A percentile compares a stretch with the other conserved stretches of the same genome.
Evolutionary conservation across 1,140 invertebrate genomes (phyloP).

Genomic region (Littorina saxatilis): DNA sequence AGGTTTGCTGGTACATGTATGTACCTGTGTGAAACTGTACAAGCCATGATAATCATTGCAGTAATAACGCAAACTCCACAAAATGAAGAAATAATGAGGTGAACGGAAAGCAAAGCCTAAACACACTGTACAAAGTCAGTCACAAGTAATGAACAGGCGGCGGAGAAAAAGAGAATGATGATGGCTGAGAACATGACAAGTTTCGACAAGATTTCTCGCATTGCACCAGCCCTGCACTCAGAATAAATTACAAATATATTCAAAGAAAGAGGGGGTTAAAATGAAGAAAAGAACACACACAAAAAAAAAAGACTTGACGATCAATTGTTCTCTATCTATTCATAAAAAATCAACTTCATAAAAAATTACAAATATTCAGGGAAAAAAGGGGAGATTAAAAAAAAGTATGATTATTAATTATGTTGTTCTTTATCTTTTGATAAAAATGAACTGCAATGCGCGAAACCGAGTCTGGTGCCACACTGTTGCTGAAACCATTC

Average conservation of each 20-base stretch:
- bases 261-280: not conserved
- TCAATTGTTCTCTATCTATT: too few species aligned
- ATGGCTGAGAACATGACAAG: not conserved
- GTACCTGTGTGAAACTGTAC: too few species aligned
- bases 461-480: too few species aligned
- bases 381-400: too few species aligned
- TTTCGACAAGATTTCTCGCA: not conserved
- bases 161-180: not conserved
- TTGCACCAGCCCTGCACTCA: constrained; percentile 12
- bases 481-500: too few species aligned
- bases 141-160: not conserved
- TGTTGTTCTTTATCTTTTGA: too few species aligned
- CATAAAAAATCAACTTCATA: too few species aligned
- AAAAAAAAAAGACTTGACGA: not conserved
- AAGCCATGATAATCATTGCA: not conserved
- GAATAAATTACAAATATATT: not conserved
- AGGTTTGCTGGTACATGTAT: too few species aligned
- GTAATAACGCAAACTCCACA: not conserved
- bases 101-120: too few species aligned
- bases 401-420: too few species aligned
- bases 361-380: too few species aligned
- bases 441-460: too few species aligned
- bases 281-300: not conserved
- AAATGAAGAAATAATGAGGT: not conserved
- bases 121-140: not conserved